Base-by-base conservation (phyloP, 2,888 invertebrate species). In the Scaptomyza reducta region DNA sequence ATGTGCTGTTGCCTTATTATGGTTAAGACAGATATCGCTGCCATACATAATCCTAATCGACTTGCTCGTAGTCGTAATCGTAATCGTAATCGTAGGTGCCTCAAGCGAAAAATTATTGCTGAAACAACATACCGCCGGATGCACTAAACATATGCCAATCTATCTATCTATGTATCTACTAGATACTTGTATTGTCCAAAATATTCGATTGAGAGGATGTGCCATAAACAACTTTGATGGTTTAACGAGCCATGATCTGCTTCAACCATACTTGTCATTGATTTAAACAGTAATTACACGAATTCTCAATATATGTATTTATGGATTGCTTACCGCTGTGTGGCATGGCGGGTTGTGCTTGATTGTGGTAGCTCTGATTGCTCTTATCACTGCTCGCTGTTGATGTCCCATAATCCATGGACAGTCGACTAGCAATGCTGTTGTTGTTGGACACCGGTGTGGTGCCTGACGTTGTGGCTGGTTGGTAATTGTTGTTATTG, bases 351-450 rank as follows among this genome's bases (percentile, higher is more conserved):
- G 89, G 75, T 42, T 42, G 42, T 70, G 89, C 74, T 53, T 72
- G 35, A 11, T 49, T 49, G 55, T 75, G 81, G 78, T 85, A 89
- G 74, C 82, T 89, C 40, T 40, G 40, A 76, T 80, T 88, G 78
- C 77, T 89, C 77, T 91, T 91, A 88, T 91, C 91, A 90, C 89
- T 89, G 82, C 77, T 76, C 62, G 77, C 73, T 46, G 77, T 14
- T 66, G 73, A 63, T 61, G 88, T 50, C 29, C 9, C 83, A 74
- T 81, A 84, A 61, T 84, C 84, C 85, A 88, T 78, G 11, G 88
- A 71, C 59, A 88, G 74, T 38, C 88, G 88, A 47, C 71, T 86
- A 14, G 85, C 62, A 25, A 75, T 42, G 78, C 77, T 77, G 74
- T 53, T 82, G 70, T 55, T 82, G 70, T 68, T 87, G 65, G 61